Base-by-base conservation (phyloP, 2,113 vertebrate species). In the Micromys minutus region DNA sequence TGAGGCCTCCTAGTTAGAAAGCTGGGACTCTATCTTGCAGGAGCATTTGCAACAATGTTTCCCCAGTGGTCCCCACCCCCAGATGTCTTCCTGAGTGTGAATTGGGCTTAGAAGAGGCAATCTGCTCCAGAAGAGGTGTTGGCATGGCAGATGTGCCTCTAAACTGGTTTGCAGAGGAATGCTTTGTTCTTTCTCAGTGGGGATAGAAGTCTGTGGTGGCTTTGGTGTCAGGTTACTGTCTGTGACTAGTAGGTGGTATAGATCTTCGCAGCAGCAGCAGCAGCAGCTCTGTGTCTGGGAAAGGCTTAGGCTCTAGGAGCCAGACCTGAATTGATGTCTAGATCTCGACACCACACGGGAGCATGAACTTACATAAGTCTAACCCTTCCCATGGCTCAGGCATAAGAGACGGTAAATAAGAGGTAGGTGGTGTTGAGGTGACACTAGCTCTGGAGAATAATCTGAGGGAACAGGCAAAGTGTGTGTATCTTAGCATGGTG, bases 21-120 rank as follows among this genome's bases (percentile, higher is more conserved):
- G 19, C 7, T 45, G 52, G 21, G 21, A 45, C 19, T 79, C 45
- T 80, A 15, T 22, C 74, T 89, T 39, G 34, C 0, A 24, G 61
- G 45, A 2, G n/a, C 2, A n/a, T 1, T 31, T 0, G 0, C 11
- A 13, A 26, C 24, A 1, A 34, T 36, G 15, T 55, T 39, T 57
- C 5, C 1, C 2, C 31, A 36, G 5, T n/a, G 36, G 9, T 63
- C 3, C 71, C 16, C 55, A 57, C 17, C 61, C 16, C 24, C 39
- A 24, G 52, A 80, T n/a, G 24, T 81, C 50, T 45, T 81, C n/a
- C n/a, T 91, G 89, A 39, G 29, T n/a, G 13, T 47, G 47, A 21
- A 31, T 34, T 12, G 71, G 71, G 4, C 26, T 93, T 34, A 55
- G 77, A 55, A 39, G 17, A n/a, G 39, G 47, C 9, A 19, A 16